Percentiles rank a stretch among this genome's conserved stretches.
Evolutionary conservation across 2,888 invertebrate species (phyloP).

Genomic region (Lepidocyrtoides sp.): DNA sequence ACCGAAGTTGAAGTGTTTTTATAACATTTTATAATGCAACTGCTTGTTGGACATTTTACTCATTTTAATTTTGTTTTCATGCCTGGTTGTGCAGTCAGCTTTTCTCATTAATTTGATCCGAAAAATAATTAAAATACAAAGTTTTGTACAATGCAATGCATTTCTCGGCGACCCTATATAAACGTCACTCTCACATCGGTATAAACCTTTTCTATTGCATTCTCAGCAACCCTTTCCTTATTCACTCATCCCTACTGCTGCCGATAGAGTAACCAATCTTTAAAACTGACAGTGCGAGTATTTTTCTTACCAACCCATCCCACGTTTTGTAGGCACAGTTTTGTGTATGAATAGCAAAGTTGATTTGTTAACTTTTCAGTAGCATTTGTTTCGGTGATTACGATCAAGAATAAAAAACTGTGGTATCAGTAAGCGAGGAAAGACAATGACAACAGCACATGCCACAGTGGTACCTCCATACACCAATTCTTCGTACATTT

Average conservation of each 20-base stretch:
- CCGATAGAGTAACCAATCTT: no score
- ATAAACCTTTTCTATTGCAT: no score
- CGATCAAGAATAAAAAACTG: conserved; percentile 52
- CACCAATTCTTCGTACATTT: background rate
- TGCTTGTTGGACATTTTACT: conserved; percentile 21
- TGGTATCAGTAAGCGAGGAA: background rate
- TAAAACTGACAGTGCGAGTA: background rate
- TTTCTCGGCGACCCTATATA: no score
- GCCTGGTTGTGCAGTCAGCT: conserved; percentile 45
- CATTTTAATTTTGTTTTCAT: conserved; percentile 66
- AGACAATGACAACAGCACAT: conserved; percentile 47
- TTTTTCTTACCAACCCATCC: background rate
- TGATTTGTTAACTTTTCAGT: conserved; percentile 64
- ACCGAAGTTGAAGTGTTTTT: no score
- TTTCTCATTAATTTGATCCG: conserved; percentile 66
- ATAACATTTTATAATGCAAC: no score
- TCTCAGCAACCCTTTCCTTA: background rate
- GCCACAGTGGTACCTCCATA: background rate
- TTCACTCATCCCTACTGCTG: background rate
- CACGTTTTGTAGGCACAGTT: background rate
- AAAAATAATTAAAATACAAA: conserved; percentile 71
- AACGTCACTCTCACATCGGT: no score
- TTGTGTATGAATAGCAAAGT: conserved; percentile 7
- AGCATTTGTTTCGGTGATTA: conserved; percentile 58
- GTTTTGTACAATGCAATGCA: conserved; percentile 20